Evolutionary conservation across 2,797 vertebrate genomes (phyloP).

Genomic region (Melanotaenia nigrans): DNA sequence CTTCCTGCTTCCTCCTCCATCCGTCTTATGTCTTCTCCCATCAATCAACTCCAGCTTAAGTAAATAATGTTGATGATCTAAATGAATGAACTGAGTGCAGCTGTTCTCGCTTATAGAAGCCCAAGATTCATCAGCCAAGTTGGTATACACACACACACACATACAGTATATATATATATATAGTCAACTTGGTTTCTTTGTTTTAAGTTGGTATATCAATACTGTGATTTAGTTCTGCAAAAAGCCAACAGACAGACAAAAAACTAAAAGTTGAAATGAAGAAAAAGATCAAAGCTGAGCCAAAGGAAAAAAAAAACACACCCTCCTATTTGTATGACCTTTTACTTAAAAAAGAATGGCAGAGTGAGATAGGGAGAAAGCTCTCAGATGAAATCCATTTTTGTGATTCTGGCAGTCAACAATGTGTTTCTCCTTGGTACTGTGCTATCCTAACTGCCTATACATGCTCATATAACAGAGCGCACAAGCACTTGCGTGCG

Average conservation of each 20-base stretch:
- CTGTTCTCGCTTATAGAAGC: no score
- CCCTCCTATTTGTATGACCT: slow-evolving; percentile 52
- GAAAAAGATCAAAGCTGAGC: slow-evolving; percentile 33
- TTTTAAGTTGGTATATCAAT: background rate
- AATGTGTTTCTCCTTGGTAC: slow-evolving; percentile 72
- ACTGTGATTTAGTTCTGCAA: background rate
- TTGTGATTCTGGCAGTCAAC: slow-evolving; percentile 56
- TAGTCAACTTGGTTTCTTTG: no score
- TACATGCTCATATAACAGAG: slow-evolving; percentile 42
- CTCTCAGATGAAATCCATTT: slow-evolving; percentile 49
- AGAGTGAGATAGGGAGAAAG: slow-evolving; percentile 14
- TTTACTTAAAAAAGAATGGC: slow-evolving; percentile 41
- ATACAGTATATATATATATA: no score
- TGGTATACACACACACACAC: no score
- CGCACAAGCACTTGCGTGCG: slow-evolving; percentile 21
- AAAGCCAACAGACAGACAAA: background rate
- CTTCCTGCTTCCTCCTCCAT: background rate
- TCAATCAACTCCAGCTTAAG: background rate
- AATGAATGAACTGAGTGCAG: background rate
- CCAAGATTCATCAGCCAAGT: background rate
- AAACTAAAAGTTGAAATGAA: slow-evolving; percentile 37
- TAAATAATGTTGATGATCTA: background rate
- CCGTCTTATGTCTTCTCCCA: background rate
- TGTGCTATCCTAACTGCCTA: slow-evolving; percentile 63
- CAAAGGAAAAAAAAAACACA: slow-evolving; percentile 33